Percentiles rank a stretch among this genome's conserved stretches.
Conservation (phyloP, 2,888 invertebrate genomes). For the Ceriagrion tenellum region DNA sequence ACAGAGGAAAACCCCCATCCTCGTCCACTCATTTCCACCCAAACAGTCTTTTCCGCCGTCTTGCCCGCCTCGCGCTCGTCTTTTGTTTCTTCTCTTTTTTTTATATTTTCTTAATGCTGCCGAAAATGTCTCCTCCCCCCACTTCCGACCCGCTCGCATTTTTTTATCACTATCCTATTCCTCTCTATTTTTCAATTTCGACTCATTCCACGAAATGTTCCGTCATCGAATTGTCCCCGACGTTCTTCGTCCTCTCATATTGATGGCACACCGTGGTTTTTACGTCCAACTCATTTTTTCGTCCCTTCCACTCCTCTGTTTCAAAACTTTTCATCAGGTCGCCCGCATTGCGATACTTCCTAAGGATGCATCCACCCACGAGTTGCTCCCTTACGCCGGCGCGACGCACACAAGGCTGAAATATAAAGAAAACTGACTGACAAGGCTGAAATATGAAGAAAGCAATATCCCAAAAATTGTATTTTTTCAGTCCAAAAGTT, state of each 20-base stretch:
- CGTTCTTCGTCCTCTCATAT: not conserved
- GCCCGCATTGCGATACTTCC: too few relatives aligned
- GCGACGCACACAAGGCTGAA: too few relatives aligned
- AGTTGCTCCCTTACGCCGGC: too few relatives aligned
- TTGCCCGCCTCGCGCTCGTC: not conserved
- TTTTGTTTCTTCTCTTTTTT: too few relatives aligned
- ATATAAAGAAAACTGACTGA: too few relatives aligned
- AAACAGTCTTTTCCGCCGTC: not conserved
- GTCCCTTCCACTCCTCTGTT: not conserved
- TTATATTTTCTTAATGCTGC: not conserved
- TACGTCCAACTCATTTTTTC: not conserved
- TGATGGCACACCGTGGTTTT: not conserved
- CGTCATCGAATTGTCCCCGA: not conserved
- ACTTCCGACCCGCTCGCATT: not conserved
- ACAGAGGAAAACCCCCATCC: not conserved
- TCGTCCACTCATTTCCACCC: constrained; percentile 9
- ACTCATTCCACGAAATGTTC: not conserved
- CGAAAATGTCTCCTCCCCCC: not conserved
- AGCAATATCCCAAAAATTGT: too few relatives aligned
- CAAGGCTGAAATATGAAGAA: too few relatives aligned
- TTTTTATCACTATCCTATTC: not conserved
- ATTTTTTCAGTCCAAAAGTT: too few relatives aligned
- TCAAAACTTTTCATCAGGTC: not conserved
- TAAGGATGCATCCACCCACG: too few relatives aligned
- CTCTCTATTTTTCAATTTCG: not conserved